These are phyloP conservation scores for Drosophila mettleri DNA, from an alignment of 2,888 invertebrate species.

Conservation along the genomic window DNA sequence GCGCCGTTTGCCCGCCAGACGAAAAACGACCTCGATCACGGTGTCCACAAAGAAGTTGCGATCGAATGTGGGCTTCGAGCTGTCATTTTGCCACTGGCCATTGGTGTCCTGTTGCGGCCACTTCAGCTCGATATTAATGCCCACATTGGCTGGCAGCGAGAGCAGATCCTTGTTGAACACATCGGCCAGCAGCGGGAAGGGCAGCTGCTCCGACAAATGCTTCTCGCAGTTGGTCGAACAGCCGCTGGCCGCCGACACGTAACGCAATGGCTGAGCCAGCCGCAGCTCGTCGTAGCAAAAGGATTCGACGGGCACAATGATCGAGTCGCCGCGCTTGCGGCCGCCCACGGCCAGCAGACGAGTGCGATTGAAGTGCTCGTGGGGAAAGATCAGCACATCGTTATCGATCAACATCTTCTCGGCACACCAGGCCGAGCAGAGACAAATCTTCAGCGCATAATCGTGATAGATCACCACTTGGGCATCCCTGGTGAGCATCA, in stretches of 20 bases:
- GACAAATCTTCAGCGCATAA: conserved; percentile 94
- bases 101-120: conserved; percentile 95
- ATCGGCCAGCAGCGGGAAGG: conserved; percentile 95
- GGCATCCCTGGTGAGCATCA: conserved; percentile 96
- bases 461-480: conserved; percentile 97
- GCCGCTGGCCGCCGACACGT: conserved; percentile 88
- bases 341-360: conserved; percentile 91
- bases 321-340: conserved; percentile 15
- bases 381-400: conserved; percentile 94
- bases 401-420: conserved; percentile 88
- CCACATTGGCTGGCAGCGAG: conserved; percentile 87
- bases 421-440: conserved; percentile 87
- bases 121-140: conserved; percentile 98
- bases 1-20: conserved; percentile 89
- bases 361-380: conserved; percentile 94
- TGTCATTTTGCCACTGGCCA: conserved; percentile 90
- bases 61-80: conserved; percentile 91
- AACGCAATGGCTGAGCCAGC: conserved; percentile 89
- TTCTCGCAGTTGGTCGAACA: conserved; percentile 35
- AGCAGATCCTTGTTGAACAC: conserved; percentile 91
- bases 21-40: conserved; percentile 86
- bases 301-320: conserved; percentile 86
- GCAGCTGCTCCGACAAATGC: conserved; percentile 91
- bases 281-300: conserved; percentile 91
- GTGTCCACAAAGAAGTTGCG: conserved; percentile 95